Percentiles rank a stretch among this genome's conserved stretches.
phyloP scores from a whole-genome alignment of 1,140 invertebrate species.

The Procambarus virginalis region DNA sequence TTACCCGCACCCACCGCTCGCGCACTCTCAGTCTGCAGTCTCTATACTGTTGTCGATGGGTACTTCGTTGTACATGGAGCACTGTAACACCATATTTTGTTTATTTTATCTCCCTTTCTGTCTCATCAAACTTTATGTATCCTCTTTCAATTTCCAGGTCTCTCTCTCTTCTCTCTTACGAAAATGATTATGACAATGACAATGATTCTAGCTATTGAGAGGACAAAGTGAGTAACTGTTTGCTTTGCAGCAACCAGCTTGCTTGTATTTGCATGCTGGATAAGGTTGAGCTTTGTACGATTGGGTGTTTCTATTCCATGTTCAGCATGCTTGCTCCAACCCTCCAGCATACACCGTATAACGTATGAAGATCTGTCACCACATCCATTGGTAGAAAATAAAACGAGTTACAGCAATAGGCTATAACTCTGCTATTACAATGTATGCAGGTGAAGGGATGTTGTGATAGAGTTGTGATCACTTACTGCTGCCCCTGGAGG shows the following conservation, averaged over 20 bases:
- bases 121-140: slow-evolving; percentile 40
- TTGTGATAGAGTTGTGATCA: neutral
- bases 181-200: slow-evolving; percentile 69
- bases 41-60: neutral
- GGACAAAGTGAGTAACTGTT: slow-evolving; percentile 51
- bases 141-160: slow-evolving; percentile 60
- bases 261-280: slow-evolving; percentile 4
- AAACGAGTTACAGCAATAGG: neutral
- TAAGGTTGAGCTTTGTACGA: neutral
- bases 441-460: neutral
- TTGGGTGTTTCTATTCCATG: neutral
- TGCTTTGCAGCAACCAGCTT: slow-evolving; percentile 14
- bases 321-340: slow-evolving; percentile 7
- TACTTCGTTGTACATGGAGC: slow-evolving; percentile 9
- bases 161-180: slow-evolving; percentile 67
- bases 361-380: neutral
- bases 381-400: neutral
- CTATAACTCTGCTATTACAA: neutral
- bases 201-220: slow-evolving; percentile 66
- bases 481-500: neutral
- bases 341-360: neutral
- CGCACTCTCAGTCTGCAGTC: slow-evolving; percentile 2
- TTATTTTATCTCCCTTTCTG: slow-evolving; percentile 1
- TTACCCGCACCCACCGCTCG: neutral
- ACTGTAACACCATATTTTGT: slow-evolving; percentile 17